These are phyloP conservation scores for Onthophagus taurus DNA, from an alignment of 1,140 invertebrate species.

Conservation along the genomic window DNA sequence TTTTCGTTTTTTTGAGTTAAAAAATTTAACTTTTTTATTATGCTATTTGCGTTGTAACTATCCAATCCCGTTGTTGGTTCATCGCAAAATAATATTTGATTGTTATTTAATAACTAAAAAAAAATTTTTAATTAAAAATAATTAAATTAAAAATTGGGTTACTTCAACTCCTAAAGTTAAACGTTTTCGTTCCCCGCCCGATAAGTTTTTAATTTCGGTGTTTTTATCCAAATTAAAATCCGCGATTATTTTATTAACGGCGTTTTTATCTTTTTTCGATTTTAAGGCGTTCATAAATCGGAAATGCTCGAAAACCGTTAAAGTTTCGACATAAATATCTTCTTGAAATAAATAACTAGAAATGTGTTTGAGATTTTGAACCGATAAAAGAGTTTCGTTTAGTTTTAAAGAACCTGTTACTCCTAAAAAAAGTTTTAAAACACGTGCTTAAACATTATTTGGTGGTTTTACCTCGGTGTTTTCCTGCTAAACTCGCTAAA, in stretches of 20 bases:
- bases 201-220: constrained; percentile 40
- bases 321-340: constrained; percentile 55
- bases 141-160: constrained; percentile 15
- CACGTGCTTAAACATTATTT: constrained; percentile 7
- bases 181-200: constrained; percentile 81
- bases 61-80: constrained; percentile 78
- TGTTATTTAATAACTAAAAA: constrained; percentile 60
- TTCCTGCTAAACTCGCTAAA: constrained; percentile 55
- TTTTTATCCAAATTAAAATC: constrained; percentile 48
- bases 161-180: constrained; percentile 61
- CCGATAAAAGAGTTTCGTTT: constrained; percentile 52
- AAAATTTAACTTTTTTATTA: constrained; percentile 60
- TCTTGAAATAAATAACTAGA: constrained; percentile 66
- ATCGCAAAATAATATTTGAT: constrained; percentile 69
- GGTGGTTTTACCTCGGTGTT: constrained; percentile 43
- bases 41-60: constrained; percentile 65
- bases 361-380: constrained; percentile 53
- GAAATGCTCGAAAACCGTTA: constrained; percentile 63
- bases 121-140: constrained; percentile 12
- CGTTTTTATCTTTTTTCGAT: constrained; percentile 11
- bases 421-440: constrained; percentile 33
- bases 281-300: constrained; percentile 57
- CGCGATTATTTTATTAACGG: constrained; percentile 29
- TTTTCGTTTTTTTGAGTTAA: constrained; percentile 55
- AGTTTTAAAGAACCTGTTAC: constrained; percentile 54